Base-by-base conservation (phyloP, 2,113 vertebrate species). In the Puma concolor region DNA sequence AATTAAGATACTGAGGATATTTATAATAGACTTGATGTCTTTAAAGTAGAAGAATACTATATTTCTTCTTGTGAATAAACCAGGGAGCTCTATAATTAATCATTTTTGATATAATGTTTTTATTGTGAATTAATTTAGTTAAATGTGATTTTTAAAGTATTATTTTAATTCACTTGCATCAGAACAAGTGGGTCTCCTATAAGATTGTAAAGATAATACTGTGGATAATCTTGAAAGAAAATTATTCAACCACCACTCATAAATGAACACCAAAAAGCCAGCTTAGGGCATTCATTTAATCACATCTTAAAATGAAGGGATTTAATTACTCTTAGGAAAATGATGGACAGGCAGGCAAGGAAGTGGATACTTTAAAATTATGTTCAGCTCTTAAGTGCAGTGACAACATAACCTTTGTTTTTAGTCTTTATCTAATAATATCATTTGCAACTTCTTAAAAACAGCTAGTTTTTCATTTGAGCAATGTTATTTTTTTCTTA, bases 91-190 rank as follows among this genome's bases (percentile, higher is more conserved):
- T 88, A 38, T 63, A 92, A 72, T 77, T 86, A 38, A 69, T 86
- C 33, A 80, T 88, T 86, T 79, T 92, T 90, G 0, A 71, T 64
- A 60, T 29, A 85, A 76, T 92, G 12, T 54, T 89, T 90, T 90
- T 87, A 72, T 80, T 81, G 48, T 95, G 66, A 95, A 86, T 91
- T 93, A 52, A 82, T 88, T 89, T 89, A 94, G 63, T 25, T 11
- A 94, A 97, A 83, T 86, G 33, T 57, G 10, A 69, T 84, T 41
- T 52, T 90, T 66, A 31, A 57, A 80, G 29, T 63, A 91, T 82
- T 44, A 41, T 7, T 36, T 93, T 80, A 31, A 74, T 94, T 96
- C 33, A 27, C 88, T 94, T 88, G 41, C 54, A 84, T 31, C 72
- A 7, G 92, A 94, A 92, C 41, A 71, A 91, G 19, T 96, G 16